Evolutionary conservation across 2,888 invertebrate species (phyloP).

Genomic region (Sceliomorpha sp.): DNA sequence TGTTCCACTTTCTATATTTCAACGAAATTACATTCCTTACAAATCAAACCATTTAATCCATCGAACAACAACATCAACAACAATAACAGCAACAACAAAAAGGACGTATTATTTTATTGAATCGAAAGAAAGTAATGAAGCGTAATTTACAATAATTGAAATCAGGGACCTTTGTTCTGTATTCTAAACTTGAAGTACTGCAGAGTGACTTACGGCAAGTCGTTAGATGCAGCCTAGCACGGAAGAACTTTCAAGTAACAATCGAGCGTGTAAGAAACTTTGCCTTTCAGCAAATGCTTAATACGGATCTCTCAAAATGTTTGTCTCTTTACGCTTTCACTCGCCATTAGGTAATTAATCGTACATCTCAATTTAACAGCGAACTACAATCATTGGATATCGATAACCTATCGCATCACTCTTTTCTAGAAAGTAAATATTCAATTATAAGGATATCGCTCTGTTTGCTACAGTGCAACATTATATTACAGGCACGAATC

Average conservation of each 20-base stretch:
- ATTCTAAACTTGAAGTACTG: conserved; percentile 30
- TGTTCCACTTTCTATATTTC: no score
- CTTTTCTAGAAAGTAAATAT: no score
- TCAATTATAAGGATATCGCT: no score
- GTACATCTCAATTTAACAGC: conserved; percentile 37
- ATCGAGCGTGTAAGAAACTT: conserved; percentile 44
- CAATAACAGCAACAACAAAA: no score
- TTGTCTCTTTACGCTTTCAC: conserved; percentile 33
- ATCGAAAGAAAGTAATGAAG: no score
- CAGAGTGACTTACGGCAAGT: conserved; percentile 40
- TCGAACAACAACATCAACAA: no score
- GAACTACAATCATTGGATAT: conserved; percentile 13
- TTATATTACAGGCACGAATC: no score
- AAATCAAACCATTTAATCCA: no score
- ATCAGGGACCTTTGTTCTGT: conserved; percentile 39
- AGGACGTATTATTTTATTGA: no score
- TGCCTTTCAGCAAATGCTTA: conserved; percentile 36
- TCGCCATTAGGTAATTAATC: conserved; percentile 51
- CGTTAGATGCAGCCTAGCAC: conserved; percentile 27
- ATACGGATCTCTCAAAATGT: conserved; percentile 19
- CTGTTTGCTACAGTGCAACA: no score
- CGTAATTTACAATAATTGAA: conserved; percentile 51
- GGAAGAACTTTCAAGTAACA: conserved; percentile 38
- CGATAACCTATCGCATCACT: no score
- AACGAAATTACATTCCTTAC: no score